These are phyloP conservation scores for Meteorus cinctellus DNA, from an alignment of 2,888 invertebrate genomes.

Conservation along the genomic window DNA sequence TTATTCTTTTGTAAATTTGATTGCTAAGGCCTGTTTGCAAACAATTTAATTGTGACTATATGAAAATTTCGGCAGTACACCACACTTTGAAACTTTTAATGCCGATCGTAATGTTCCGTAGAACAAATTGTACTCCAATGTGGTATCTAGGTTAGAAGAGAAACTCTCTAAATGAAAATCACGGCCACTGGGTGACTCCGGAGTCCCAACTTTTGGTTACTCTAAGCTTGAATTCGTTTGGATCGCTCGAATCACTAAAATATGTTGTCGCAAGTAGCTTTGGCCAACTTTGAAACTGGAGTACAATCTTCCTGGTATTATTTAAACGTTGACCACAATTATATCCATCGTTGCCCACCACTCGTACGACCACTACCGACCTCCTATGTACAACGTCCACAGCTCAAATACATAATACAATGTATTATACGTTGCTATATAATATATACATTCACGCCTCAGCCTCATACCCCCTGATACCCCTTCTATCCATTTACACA, in stretches of 20 bases:
- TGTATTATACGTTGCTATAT: neutral
- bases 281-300: constrained; percentile 5
- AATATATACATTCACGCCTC: too few species aligned
- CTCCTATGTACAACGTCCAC: neutral
- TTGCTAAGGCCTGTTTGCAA: neutral
- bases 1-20: neutral
- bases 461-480: too few species aligned
- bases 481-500: too few species aligned
- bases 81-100: neutral
- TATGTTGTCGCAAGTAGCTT: neutral
- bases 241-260: too few species aligned
- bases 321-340: neutral
- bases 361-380: neutral
- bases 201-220: constrained; percentile 35
- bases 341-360: neutral
- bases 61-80: neutral
- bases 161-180: constrained; percentile 66
- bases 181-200: constrained; percentile 60
- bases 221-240: neutral
- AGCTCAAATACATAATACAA: constrained; percentile 11
- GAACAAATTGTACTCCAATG: constrained; percentile 4
- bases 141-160: constrained; percentile 72
- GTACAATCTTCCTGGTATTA: neutral
- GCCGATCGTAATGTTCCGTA: neutral
- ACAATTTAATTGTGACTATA: neutral